Base-by-base conservation (phyloP, 2,113 vertebrate genomes). In the Oryzias javanicus region DNA sequence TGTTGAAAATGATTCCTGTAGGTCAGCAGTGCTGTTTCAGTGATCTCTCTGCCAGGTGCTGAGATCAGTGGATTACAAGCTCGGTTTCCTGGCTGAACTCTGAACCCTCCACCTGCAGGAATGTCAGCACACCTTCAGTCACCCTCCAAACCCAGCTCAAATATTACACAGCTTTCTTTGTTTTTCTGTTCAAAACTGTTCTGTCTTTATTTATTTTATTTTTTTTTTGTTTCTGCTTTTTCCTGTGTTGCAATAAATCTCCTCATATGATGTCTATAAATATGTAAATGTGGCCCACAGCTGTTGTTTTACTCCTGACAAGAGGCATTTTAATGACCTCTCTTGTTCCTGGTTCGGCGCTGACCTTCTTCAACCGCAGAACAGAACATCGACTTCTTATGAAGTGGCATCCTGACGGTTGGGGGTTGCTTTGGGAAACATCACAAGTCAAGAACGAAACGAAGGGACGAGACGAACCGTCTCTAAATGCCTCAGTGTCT, bases 31-130 rank as follows among this genome's bases (percentile, higher is more conserved):
- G n/a, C n/a, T 17, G 44, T n/a, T n/a, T 16, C 44, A 2, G 44
- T 75, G 60, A 47, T 64, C 18, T 20, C 47, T 29, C 14, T 5
- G 12, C 49, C 59, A 64, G 61, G 54, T 42, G 55, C 53, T 74
- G 46, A 42, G 59, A 67, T 62, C 45, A 55, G 57, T 35, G 58
- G 12, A 47, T 55, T 25, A 60, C 64, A 19, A 51, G 53, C 42
- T 68, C 29, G 18, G 25, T 42, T 63, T 42, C 54, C 59, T 60
- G 42, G 41, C 35, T 76, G 74, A 78, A 73, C 74, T 66, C 15
- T 78, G 79, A 73, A 66, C 74, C 58, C 63, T 29, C 64, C 22
- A 3, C 61, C 69, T 12, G 2, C 27, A 55, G 67, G 79, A 81
- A 79, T 72, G 60, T 49, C 55, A 67, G 19, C 57, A 64, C 70